Percentiles rank a stretch among this genome's conserved stretches.
These are phyloP conservation scores for Nebria brevicollis DNA, from an alignment of 2,888 invertebrate genomes.

Conservation along the genomic window DNA sequence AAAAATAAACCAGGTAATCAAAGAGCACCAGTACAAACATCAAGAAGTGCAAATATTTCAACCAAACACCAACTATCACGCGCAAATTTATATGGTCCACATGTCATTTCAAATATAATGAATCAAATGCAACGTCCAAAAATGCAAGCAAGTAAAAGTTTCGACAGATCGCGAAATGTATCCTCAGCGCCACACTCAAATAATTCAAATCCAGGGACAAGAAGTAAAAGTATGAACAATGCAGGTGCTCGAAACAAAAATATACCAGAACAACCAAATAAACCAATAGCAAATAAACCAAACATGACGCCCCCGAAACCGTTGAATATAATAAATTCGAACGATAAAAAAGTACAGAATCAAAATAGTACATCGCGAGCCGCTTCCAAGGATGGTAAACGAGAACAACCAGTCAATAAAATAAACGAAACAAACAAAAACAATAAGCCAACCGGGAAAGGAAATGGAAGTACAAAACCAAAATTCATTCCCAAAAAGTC, in stretches of 20 bases:
- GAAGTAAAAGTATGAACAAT: not conserved
- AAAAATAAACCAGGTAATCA: too few relatives aligned
- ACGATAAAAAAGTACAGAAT: not conserved
- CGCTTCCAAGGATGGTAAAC: not conserved
- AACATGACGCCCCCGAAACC: not conserved
- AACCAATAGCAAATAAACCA: not conserved
- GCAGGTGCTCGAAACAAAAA: not conserved
- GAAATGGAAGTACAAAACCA: too few relatives aligned
- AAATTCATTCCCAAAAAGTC: too few relatives aligned
- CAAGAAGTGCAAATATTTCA: too few relatives aligned
- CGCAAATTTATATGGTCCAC: too few relatives aligned
- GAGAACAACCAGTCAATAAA: not conserved
- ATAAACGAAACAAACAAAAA: not conserved
- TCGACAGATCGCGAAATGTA: not conserved
- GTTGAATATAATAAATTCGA: not conserved
- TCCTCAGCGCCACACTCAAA: not conserved
- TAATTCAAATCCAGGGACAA: not conserved
- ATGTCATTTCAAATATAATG: too few relatives aligned
- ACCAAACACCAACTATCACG: too few relatives aligned
- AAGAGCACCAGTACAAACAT: too few relatives aligned
- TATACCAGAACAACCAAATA: not conserved
- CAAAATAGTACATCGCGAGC: not conserved
- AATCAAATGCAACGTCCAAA: not conserved
- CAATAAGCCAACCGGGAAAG: not conserved
- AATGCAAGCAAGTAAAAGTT: not conserved